Base-by-base conservation (phyloP, 2,888 invertebrate genomes). In the Amitus sp. region DNA sequence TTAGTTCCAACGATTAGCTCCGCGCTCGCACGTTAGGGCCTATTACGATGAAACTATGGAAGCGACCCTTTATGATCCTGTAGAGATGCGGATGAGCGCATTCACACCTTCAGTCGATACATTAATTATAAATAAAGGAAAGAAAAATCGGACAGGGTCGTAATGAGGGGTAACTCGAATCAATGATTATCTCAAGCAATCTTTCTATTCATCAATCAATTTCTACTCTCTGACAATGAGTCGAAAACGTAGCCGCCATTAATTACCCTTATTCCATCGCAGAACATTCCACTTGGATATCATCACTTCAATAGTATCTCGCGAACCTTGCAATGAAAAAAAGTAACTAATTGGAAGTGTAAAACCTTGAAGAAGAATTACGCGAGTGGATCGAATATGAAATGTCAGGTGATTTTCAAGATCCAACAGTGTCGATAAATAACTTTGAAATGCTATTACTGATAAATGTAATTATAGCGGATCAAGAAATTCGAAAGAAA, bases 1-100 rank as follows among this genome's bases (percentile, higher is more conserved):
- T n/a, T n/a, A n/a, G n/a, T n/a, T 64, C 48, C 59, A 51, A 50
- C 64, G 65, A 68, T 69, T 68, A 69, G 65, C 65, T 28, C 17
- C 27, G 34, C 28, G 37, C 23, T 28, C 17, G 5, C n/a, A 17
- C 39, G 19, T 37, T 52, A 20, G 20, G 42, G n/a, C 19, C 42
- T 9, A 19, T 19, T 19, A 18, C 18, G 9, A 6, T 7, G 18
- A 5, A 42, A 20, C 20, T 19, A 18, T 34, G 19, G 4, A 10
- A 12, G 42, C 18, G 17, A 18, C 15, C 39, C 39, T 39, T 39
- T 10, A 17, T 39, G 39, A 39, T 34, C 34, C 34, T 34, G n/a
- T 34, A 13, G 13, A 12, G n/a, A 39, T 17, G 19, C 42, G 20
- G 10, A 42, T 20, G 42, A 42, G 19, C 42, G 42, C 42, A 42